These are phyloP conservation scores for Radopholus similis DNA, from an alignment of 1,140 invertebrate species.

Conservation along the genomic window DNA sequence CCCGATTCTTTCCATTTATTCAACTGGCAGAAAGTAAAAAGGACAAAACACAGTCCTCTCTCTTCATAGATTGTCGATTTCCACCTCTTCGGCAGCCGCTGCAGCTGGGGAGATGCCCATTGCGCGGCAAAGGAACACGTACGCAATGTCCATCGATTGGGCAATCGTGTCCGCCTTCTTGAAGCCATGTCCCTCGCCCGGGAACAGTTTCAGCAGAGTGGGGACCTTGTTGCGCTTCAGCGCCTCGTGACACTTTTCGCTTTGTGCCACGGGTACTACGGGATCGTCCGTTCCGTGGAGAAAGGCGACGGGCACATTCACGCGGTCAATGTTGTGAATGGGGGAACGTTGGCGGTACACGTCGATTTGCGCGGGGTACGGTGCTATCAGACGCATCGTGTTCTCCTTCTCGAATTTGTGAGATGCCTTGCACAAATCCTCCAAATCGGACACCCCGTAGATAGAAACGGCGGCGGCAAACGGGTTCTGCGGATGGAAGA, in stretches of 20 bases:
- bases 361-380: conserved; percentile 3
- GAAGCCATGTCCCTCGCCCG: conserved; percentile 26
- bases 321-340: conserved; percentile 24
- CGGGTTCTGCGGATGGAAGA: conserved; percentile 3
- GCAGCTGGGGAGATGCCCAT: conserved; percentile 18
- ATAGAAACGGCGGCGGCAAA: conserved; percentile 21
- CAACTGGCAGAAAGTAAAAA: not conserved
- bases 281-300: conserved; percentile 21
- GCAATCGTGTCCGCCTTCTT: conserved; percentile 13
- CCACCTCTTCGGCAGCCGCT: not conserved
- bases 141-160: conserved; percentile 12
- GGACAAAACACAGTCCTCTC: not conserved
- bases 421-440: conserved; percentile 13
- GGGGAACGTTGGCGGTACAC: conserved; percentile 20
- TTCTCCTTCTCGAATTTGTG: conserved; percentile 28
- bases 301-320: conserved; percentile 28
- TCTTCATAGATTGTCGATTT: no score
- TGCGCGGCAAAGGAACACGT: conserved; percentile 19
- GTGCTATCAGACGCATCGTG: conserved; percentile 6
- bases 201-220: conserved; percentile 13
- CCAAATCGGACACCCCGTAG: conserved; percentile 29
- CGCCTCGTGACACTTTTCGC: conserved; percentile 13
- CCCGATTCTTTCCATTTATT: not conserved
- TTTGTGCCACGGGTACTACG: conserved; percentile 17
- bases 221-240: conserved; percentile 12